Evolutionary conservation across 1,140 invertebrate species (phyloP).

Genomic region (Aphaenogaster rudis): DNA sequence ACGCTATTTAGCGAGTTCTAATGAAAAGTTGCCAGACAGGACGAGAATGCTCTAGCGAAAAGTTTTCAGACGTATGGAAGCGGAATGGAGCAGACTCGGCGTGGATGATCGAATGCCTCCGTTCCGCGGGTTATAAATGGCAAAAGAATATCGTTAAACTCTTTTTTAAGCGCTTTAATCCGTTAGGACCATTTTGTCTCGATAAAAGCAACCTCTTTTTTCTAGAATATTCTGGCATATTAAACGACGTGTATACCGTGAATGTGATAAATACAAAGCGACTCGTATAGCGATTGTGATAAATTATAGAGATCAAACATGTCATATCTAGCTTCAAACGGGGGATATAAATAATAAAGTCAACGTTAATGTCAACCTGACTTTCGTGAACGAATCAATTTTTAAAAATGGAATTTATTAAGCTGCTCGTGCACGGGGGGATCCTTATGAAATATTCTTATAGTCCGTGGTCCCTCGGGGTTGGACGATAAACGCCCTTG

Average conservation of each 20-base stretch:
- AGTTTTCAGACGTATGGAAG: slow-evolving; percentile 34
- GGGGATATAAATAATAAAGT: background rate
- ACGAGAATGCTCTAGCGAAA: slow-evolving; percentile 24
- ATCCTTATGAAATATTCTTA: slow-evolving; percentile 10
- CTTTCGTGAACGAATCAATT: slow-evolving; percentile 8
- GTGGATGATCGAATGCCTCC: slow-evolving; percentile 34
- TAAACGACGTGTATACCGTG: background rate
- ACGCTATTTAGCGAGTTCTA: slow-evolving; percentile 55
- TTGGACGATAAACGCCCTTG: slow-evolving; percentile 1
- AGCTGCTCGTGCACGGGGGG: background rate
- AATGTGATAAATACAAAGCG: background rate
- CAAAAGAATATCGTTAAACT: slow-evolving; percentile 8
- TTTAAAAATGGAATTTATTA: slow-evolving; percentile 9
- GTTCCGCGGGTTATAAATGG: slow-evolving; percentile 10
- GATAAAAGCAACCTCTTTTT: background rate
- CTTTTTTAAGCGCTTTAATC: background rate
- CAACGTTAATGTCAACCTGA: background rate
- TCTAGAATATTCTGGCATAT: background rate
- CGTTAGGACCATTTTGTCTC: background rate
- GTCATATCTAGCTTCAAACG: background rate
- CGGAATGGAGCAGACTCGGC: slow-evolving; percentile 2
- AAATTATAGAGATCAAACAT: background rate
- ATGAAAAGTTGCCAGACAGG: slow-evolving; percentile 60
- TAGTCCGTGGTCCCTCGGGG: background rate
- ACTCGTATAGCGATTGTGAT: background rate